These are phyloP conservation scores for Ceuthmochares aereus DNA, from an alignment of 2,113 vertebrate genomes.

Conservation along the genomic window DNA sequence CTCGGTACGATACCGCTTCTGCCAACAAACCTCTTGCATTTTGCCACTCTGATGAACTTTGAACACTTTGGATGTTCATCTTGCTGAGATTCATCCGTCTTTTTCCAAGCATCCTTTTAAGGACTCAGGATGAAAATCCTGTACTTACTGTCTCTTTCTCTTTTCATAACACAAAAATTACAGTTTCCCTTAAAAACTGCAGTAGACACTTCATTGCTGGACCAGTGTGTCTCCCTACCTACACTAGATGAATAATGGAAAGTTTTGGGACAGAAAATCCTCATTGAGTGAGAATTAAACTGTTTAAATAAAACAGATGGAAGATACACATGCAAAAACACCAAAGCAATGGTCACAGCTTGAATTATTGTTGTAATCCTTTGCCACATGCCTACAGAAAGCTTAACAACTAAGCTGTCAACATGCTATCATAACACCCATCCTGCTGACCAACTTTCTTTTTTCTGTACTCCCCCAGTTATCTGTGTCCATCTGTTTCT, in stretches of 20 bases:
- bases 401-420: conserved; percentile 52
- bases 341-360: not conserved
- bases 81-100: not conserved
- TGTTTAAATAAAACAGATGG: conserved; percentile 60
- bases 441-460: conserved; percentile 56
- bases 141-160: not conserved
- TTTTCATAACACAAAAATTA: not conserved
- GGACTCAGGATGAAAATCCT: not conserved
- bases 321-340: not conserved
- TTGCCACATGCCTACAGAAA: conserved; percentile 61
- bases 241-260: not conserved
- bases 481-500: conserved; percentile 68
- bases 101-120: not conserved
- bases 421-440: conserved; percentile 35
- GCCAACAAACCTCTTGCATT: not conserved
- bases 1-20: not conserved
- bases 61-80: not conserved
- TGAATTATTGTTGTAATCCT: conserved; percentile 54
- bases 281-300: not conserved
- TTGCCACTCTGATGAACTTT: not conserved
- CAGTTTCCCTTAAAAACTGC: not conserved
- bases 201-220: not conserved
- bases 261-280: not conserved
- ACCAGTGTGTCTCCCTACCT: not conserved
- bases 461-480: conserved; percentile 49